Evolutionary conservation across 2,113 vertebrate species (phyloP).

Genomic region (Caretta caretta): DNA sequence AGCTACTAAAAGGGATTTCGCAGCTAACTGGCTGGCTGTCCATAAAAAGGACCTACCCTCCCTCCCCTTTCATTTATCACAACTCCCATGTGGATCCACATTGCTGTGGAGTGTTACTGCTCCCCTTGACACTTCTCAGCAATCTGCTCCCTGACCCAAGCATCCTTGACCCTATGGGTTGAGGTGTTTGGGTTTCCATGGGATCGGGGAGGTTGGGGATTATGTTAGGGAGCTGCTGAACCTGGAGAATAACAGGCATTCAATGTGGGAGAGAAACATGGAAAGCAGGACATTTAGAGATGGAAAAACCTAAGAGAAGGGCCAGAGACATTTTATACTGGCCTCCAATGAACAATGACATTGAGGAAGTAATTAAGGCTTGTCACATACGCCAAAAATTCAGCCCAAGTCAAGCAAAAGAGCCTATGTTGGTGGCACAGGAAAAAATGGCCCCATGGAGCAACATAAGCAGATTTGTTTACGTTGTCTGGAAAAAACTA

Average conservation of each 20-base stretch:
- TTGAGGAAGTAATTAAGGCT: neutral
- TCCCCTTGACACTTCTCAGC: neutral
- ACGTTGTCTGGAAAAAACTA: too few relatives aligned
- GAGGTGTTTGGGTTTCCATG: neutral
- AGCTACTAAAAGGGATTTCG: too few relatives aligned
- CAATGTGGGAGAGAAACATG: neutral
- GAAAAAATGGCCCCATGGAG: too few relatives aligned
- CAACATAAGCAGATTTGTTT: too few relatives aligned
- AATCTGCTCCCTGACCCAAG: neutral
- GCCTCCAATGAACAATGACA: neutral
- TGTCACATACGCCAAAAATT: neutral
- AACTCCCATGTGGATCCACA: neutral
- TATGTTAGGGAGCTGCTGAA: neutral
- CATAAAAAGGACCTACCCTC: too few relatives aligned
- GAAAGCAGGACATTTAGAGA: neutral
- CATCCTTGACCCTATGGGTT: neutral
- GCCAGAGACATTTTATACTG: neutral
- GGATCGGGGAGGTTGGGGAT: too few relatives aligned
- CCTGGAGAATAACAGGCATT: neutral
- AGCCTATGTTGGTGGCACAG: neutral
- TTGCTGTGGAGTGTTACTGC: neutral
- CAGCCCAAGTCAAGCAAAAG: neutral
- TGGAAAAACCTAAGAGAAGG: neutral
- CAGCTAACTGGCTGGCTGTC: too few relatives aligned
- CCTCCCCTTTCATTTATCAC: too few relatives aligned